Evolutionary conservation across 2,888 invertebrate genomes (phyloP), one percentile per base, ranked within the genome.

Genomic region (Caenorhabditis wallacei): DNA sequence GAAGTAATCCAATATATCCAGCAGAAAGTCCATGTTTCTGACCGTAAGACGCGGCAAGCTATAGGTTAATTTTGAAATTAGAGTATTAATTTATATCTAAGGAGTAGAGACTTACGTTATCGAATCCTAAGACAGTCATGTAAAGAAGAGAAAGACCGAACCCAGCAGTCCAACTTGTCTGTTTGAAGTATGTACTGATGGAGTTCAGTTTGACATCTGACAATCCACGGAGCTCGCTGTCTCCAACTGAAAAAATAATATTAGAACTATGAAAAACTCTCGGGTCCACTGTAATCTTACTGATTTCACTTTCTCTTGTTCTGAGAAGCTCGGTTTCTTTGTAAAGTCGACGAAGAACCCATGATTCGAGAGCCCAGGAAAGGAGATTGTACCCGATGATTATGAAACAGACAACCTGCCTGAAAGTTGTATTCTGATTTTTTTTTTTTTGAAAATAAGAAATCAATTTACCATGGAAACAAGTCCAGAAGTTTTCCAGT

Each of bases 111-210:
- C 56, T 53, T 37, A 90, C 89, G 63, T 90, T 90, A 68, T 90
- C 90, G 68, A 90, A 90, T 40, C 90, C 90, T 3, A 90, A 84
- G 48, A 90, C 90, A 8, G 90, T 90, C 85, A 90, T 85, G 79
- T 85, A 90, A 10, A 90, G 84, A 2, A 90, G 80, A n/a, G 89
- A 75, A 22, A 90, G 71, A 1, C 88, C 88, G 57, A 90, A 83
- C 24, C 88, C 89, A 0, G 90, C 87, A 7, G 85, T 72, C 69
- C 84, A 87, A 43, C 86, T 86, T 11, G 68, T 69, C 63, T 90
- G 90, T 4, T 75, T 69, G 63, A 79, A 82, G 57, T 88, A 89
- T 4, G 70, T 57, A 11, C 35, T 40, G 59, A 81, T 78, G 1
- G 84, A 61, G 5, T 37, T 53, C 8, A 37, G 10, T 13, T 18